Evolutionary conservation across 2,888 invertebrate genomes (phyloP).

Genomic region (Oligia latruncula): DNA sequence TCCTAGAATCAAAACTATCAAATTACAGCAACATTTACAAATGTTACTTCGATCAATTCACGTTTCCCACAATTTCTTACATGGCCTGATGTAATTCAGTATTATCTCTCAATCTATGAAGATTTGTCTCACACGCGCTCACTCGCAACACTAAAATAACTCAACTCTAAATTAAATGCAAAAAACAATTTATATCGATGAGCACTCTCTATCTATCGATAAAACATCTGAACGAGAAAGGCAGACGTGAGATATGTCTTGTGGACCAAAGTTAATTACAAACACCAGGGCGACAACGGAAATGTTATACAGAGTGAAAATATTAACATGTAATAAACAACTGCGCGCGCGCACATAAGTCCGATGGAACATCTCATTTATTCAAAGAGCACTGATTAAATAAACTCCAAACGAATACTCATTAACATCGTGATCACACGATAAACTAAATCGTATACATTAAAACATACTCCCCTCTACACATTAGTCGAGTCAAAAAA

Average conservation of each 20-base stretch:
- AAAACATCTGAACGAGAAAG: slow-evolving; percentile 54
- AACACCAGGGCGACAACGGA: slow-evolving; percentile 63
- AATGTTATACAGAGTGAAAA: slow-evolving; percentile 66
- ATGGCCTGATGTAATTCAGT: slow-evolving; percentile 27
- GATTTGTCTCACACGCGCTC: slow-evolving; percentile 23
- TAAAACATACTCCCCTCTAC: slow-evolving; percentile 72
- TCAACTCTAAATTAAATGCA: slow-evolving; percentile 56
- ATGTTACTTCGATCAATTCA: slow-evolving; percentile 32
- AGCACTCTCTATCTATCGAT: slow-evolving; percentile 49
- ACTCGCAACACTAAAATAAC: slow-evolving; percentile 35
- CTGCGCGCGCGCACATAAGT: slow-evolving; percentile 68
- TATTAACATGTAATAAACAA: slow-evolving; percentile 70
- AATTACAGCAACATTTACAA: slow-evolving; percentile 39
- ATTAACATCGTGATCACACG: slow-evolving; percentile 80
- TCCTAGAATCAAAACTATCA: slow-evolving; percentile 20
- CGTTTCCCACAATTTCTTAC: slow-evolving; percentile 17
- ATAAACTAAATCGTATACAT: slow-evolving; percentile 79
- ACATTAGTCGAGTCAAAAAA: slow-evolving; percentile 65
- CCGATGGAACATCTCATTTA: slow-evolving; percentile 78
- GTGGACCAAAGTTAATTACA: slow-evolving; percentile 62
- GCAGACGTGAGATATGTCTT: slow-evolving; percentile 59
- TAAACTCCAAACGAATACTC: slow-evolving; percentile 78
- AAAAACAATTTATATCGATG: slow-evolving; percentile 58
- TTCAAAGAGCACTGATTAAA: slow-evolving; percentile 73
- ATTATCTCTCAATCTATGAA: slow-evolving; percentile 41